Conservation (phyloP, 2,113 vertebrate species). For the Hiodon alosoides region DNA sequence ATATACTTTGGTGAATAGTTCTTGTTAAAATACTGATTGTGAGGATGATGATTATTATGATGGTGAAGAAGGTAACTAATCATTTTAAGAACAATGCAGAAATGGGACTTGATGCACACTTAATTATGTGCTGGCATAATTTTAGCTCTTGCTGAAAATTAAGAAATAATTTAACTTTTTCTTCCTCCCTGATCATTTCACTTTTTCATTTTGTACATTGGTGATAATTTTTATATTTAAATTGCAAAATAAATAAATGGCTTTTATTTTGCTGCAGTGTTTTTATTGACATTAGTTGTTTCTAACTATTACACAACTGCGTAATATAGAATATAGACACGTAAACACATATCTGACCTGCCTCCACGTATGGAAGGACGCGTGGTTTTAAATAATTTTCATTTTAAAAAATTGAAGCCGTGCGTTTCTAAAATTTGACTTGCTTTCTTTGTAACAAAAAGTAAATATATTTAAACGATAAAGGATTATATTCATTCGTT, state of each 20-base stretch:
- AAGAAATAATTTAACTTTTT: slow-evolving; percentile 35
- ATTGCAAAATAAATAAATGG: slow-evolving; percentile 54
- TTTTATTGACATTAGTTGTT: neutral
- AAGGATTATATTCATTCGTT: too few relatives aligned
- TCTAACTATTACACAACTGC: neutral
- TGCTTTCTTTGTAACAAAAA: too few relatives aligned
- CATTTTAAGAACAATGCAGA: slow-evolving; percentile 20
- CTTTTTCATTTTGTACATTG: slow-evolving; percentile 57
- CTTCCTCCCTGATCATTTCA: slow-evolving; percentile 35
- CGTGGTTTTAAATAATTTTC: too few relatives aligned
- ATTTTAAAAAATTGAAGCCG: too few relatives aligned
- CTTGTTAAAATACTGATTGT: neutral
- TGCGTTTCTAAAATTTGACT: too few relatives aligned
- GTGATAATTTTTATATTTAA: slow-evolving; percentile 64
- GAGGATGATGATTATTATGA: neutral
- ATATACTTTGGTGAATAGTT: slow-evolving; percentile 35
- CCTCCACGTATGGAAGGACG: too few relatives aligned
- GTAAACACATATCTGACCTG: too few relatives aligned
- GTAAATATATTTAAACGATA: too few relatives aligned
- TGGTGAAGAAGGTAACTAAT: neutral
- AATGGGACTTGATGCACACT: neutral
- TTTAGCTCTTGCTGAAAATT: slow-evolving; percentile 29
- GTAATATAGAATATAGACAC: too few relatives aligned
- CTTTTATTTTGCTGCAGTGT: slow-evolving; percentile 47
- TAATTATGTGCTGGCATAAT: slow-evolving; percentile 27